Percentiles rank a stretch among this genome's conserved stretches.
phyloP scores from a whole-genome alignment of 1,140 invertebrate species.

The Grapholita molesta region DNA sequence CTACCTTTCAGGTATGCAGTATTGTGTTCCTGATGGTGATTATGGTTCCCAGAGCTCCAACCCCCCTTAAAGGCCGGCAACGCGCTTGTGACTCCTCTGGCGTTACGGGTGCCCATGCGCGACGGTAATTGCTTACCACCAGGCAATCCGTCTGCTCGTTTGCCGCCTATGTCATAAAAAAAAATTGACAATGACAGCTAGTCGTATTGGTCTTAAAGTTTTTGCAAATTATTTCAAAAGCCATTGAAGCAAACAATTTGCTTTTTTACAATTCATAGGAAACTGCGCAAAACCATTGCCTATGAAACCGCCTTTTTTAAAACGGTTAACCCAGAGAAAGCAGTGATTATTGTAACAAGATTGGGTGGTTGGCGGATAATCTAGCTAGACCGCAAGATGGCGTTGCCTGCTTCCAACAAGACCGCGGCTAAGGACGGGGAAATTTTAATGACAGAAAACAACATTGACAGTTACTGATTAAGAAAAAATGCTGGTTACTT shows the following conservation, averaged over 20 bases:
- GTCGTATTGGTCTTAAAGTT: too few species aligned
- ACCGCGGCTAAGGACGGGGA: slow-evolving; percentile 22
- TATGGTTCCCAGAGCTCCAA: too few species aligned
- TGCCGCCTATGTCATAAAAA: too few species aligned
- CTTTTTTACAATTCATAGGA: not conserved
- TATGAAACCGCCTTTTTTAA: not conserved
- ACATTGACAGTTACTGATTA: not conserved
- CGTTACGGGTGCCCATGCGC: too few species aligned
- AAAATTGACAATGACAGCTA: too few species aligned
- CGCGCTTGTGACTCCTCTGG: too few species aligned
- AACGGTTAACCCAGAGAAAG: slow-evolving; percentile 10
- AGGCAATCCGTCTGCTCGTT: too few species aligned
- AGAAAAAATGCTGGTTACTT: too few species aligned
- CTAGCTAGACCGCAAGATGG: slow-evolving; percentile 51
- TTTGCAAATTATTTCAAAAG: not conserved
- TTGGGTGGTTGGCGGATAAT: slow-evolving; percentile 53
- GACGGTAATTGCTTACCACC: too few species aligned
- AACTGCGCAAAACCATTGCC: not conserved
- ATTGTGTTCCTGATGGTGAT: too few species aligned
- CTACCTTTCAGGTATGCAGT: too few species aligned
- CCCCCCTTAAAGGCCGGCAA: too few species aligned
- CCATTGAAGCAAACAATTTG: not conserved
- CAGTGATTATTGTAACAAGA: slow-evolving; percentile 58
- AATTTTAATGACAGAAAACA: not conserved
- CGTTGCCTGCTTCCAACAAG: slow-evolving; percentile 43